Evolutionary conservation across 2,113 vertebrate genomes (phyloP), one percentile per base, ranked within the genome.

Genomic region (Corythornis madagascariensis): DNA sequence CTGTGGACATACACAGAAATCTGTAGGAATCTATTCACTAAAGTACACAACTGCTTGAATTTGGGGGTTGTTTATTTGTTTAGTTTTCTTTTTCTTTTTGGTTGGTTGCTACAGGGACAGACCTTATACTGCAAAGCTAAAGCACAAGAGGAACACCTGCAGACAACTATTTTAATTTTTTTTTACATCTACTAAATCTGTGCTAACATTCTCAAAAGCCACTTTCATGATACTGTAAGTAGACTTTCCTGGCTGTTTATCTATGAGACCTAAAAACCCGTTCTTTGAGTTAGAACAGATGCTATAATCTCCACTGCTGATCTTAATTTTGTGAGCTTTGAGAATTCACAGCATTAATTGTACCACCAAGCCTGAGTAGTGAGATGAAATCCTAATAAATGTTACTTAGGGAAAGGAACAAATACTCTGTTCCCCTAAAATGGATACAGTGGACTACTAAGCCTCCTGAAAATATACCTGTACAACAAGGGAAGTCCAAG

Each of bases 251-350:
- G 69, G 38, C 33, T 80, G 13, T 63, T 10, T 59, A 57, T 72
- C 66, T 73, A 65, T 67, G 52, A 88, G 73, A 81, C 42, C 69
- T 60, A 67, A 90, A 84, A 89, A 16, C 1, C 55, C 88, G 19
- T 64, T 74, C 22, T 88, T 71, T 50, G 61, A 77, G 25, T 73
- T 63, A 86, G 72, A 96, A 80, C 43, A 94, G 88, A 81, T 88
- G 80, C 33, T 90, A 70, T 60, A 33, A 22, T 77, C 48, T 86
- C 61, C 52, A 78, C 48, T 82, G 83, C n/a, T 81, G 35, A 90
- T 89, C 56, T 67, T 71, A 82, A 78, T 71, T 84, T 67, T 81
- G 47, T 78, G 72, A 80, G 52, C 67, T 90, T 88, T 76, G 89
- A 86, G 91, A 92, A 93, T 81, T 75, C 1, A 0, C 48, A 75